Evolutionary conservation across 23 tunicate species (phyloP).

Genomic region (Diplosoma virens): DNA sequence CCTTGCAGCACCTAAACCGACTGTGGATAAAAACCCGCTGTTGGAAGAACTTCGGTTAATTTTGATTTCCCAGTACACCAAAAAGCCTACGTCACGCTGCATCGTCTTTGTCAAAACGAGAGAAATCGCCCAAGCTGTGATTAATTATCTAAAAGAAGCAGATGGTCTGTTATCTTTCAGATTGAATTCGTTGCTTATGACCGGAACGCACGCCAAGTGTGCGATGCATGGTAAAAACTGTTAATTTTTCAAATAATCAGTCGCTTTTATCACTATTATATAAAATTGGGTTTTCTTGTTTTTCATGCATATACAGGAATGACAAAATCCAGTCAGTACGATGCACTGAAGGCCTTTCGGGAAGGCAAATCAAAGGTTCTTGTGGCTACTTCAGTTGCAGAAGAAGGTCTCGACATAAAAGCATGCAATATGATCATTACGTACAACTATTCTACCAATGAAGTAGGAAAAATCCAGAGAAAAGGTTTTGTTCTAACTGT

Average conservation of each 20-base stretch:
- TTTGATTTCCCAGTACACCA: slow-evolving; percentile 24
- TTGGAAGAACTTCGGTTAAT: slow-evolving; percentile 16
- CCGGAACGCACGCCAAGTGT: slow-evolving; percentile 40
- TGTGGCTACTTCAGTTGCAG: slow-evolving; percentile 84
- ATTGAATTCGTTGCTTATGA: slow-evolving; percentile 41
- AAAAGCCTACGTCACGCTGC: slow-evolving; percentile 41
- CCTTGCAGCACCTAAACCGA: slow-evolving; percentile 9
- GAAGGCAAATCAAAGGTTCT: slow-evolving; percentile 36
- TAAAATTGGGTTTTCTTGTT: too few relatives aligned
- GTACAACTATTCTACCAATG: slow-evolving; percentile 58
- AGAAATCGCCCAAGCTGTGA: slow-evolving; percentile 37
- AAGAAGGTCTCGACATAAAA: slow-evolving; percentile 73
- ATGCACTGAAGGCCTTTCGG: slow-evolving; percentile 27
- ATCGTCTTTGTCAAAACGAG: slow-evolving; percentile 57
- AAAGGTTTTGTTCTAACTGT: too few relatives aligned
- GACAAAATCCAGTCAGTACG: slow-evolving; percentile 51
- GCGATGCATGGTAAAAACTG: too few relatives aligned
- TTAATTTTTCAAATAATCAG: too few relatives aligned
- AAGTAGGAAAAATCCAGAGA: slow-evolving; percentile 54
- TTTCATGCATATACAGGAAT: too few relatives aligned
- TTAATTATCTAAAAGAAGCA: slow-evolving; percentile 27
- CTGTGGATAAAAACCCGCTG: slow-evolving; percentile 32
- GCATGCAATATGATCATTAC: slow-evolving; percentile 52
- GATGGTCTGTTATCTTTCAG: background rate
- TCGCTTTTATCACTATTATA: too few relatives aligned